Evolutionary conservation across 2,113 vertebrate genomes (phyloP).

Genomic region (Plecturocebus donacophilus): DNA sequence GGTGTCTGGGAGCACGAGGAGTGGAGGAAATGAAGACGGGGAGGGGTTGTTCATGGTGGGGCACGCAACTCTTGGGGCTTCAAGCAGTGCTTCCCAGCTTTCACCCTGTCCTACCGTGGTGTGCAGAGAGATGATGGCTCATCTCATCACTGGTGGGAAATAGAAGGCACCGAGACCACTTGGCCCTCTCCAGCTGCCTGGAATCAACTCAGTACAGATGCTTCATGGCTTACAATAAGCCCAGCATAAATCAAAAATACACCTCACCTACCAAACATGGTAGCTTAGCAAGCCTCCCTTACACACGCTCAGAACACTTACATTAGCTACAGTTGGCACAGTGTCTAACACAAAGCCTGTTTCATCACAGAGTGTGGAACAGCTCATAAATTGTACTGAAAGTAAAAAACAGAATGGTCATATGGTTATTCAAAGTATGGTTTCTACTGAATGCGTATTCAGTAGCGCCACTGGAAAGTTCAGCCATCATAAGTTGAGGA

Average conservation of each 20-base stretch:
- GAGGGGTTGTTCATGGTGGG: neutral
- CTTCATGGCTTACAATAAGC: neutral
- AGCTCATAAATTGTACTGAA: neutral
- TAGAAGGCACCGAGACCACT: neutral
- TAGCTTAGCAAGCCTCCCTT: neutral
- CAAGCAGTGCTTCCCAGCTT: no score
- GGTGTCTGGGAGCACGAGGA: neutral
- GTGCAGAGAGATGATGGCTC: neutral
- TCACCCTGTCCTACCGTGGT: rapidly evolving
- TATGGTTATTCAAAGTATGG: neutral
- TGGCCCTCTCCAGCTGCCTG: neutral
- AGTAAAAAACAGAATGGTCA: neutral
- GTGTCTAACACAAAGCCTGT: neutral
- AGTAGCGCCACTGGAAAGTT: neutral
- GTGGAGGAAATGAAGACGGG: neutral
- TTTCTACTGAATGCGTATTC: neutral
- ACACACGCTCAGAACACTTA: neutral
- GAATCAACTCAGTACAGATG: neutral
- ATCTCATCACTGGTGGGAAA: neutral
- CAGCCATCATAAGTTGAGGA: neutral
- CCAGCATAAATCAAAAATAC: neutral
- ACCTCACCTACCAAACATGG: neutral
- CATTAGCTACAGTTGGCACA: neutral
- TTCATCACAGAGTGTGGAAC: neutral
- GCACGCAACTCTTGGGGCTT: neutral